These are phyloP conservation scores for Plagodis pulveraria DNA, from an alignment of 2,888 invertebrate species.

Conservation along the genomic window DNA sequence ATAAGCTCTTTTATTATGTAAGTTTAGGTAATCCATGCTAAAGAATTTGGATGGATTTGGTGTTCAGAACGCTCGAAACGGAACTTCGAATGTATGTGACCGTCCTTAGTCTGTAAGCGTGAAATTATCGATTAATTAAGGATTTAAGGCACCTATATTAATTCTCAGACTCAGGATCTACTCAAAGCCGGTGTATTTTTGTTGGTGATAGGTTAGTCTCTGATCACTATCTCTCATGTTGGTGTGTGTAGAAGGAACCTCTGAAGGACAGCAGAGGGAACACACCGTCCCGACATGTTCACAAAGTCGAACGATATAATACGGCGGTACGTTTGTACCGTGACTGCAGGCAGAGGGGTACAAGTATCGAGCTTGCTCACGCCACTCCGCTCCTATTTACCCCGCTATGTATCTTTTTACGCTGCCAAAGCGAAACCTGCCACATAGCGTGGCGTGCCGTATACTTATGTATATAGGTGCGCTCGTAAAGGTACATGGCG, in stretches of 20 bases:
- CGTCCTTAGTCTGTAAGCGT: too few relatives aligned
- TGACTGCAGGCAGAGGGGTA: not conserved
- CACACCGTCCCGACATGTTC: not conserved
- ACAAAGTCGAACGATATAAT: constrained; percentile 13
- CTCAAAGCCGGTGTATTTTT: too few relatives aligned
- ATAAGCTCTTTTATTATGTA: too few relatives aligned
- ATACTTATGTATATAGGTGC: constrained; percentile 32
- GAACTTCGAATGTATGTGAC: too few relatives aligned
- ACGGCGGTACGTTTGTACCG: constrained; percentile 15
- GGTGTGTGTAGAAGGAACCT: not conserved
- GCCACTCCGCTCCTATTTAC: constrained; percentile 35
- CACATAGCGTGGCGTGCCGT: constrained; percentile 21
- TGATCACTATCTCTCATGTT: too few relatives aligned
- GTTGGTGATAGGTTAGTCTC: too few relatives aligned
- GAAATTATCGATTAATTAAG: too few relatives aligned
- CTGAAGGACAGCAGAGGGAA: not conserved
- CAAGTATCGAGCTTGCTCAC: constrained; percentile 9
- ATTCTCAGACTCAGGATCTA: too few relatives aligned
- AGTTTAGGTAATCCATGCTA: too few relatives aligned
- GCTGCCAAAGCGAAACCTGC: constrained; percentile 38
- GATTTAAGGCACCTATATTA: too few relatives aligned
- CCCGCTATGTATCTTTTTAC: constrained; percentile 37
- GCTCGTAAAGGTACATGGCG: constrained; percentile 35
- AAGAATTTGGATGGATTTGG: too few relatives aligned
- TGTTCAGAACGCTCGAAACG: too few relatives aligned